Base-by-base conservation (phyloP, 2,888 invertebrate genomes). In the Esperia sulphurella region DNA sequence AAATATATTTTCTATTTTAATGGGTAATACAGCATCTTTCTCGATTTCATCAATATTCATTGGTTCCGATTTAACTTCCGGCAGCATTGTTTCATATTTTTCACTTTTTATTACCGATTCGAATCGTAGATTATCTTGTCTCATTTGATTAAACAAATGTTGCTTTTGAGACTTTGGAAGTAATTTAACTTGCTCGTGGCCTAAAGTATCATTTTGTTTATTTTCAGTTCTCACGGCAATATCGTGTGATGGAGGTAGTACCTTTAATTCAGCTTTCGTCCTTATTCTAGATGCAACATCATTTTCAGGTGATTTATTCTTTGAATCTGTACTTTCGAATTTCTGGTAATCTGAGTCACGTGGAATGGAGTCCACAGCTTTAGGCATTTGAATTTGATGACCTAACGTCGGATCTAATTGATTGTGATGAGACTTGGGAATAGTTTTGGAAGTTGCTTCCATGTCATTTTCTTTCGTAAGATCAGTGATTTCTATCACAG, bases 191-290 rank as follows among this genome's bases (percentile, higher is more conserved):
- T 71, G 76, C 38, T 78, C 75, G 59, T 54, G 66, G 54, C 73
- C 76, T 41, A 56, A 49, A 41, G n/a, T 52, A 33, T 46, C 50
- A 52, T 47, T 57, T 41, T 58, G 59, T 53, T 73, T 79, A 12
- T 52, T 51, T 30, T 79, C 79, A 31, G 61, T 29, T 65, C 77
- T 81, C 14, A 65, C 14, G 38, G 65, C 55, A 52, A 52, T 68
- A 49, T 86, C 84, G 63, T 83, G 79, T 39, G 84, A 79, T n/a
- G 85, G 83, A 29, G 83, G 87, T 81, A 85, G 80, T 33, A 81
- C 91, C 79, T 96, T 97, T 38, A 96, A 83, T 81, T 96, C 96
- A 1, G 95, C 96, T 83, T 96, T 96, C 3, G 96, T 97, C 57
- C 96, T 91, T 66, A 96, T 96, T 68, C 96, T 91, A 9, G 95